These are phyloP conservation scores for Musca domestica DNA, from an alignment of 1,140 invertebrate genomes.

Conservation along the genomic window DNA sequence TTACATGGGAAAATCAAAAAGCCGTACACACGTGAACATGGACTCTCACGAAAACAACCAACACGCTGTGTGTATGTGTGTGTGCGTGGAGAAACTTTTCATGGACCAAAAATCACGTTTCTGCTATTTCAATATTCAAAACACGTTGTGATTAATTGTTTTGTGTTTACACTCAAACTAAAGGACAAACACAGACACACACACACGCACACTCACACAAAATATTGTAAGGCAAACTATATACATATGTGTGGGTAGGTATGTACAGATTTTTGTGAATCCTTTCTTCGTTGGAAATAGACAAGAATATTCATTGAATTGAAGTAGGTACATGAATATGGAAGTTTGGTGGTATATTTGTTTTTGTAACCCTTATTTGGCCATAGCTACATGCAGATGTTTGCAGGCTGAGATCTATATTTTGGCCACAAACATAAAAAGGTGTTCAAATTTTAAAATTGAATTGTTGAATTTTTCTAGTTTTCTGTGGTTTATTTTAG, in stretches of 20 bases:
- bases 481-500: too few relatives aligned
- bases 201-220: neutral
- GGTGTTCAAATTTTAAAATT: too few relatives aligned
- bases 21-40: neutral
- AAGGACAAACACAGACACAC: neutral
- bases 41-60: too few relatives aligned
- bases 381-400: too few relatives aligned
- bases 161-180: neutral
- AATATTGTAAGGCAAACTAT: neutral
- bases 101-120: conserved; percentile 28
- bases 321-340: too few relatives aligned
- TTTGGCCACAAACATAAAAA: too few relatives aligned
- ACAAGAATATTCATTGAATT: neutral
- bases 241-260: too few relatives aligned
- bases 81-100: neutral
- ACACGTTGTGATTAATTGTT: conserved; percentile 35
- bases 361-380: too few relatives aligned
- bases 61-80: too few relatives aligned
- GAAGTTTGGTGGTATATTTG: too few relatives aligned
- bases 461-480: too few relatives aligned
- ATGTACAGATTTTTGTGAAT: neutral
- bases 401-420: too few relatives aligned
- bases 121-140: conserved; percentile 30
- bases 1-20: neutral
- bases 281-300: neutral